These are phyloP conservation scores for Laticauda colubrina DNA, from an alignment of 2,113 vertebrate species.

Conservation along the genomic window DNA sequence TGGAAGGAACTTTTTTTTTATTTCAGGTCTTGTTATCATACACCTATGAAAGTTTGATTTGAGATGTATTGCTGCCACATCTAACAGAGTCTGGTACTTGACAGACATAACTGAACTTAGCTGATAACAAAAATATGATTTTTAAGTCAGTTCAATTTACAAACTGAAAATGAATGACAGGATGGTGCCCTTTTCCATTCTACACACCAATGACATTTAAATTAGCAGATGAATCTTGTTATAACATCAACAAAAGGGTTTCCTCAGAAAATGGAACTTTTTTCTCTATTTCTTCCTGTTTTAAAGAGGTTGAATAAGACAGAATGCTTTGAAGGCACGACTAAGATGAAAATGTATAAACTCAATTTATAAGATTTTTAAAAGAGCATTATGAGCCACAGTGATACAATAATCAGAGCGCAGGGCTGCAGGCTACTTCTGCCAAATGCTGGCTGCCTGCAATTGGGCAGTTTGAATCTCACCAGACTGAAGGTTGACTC, in stretches of 20 bases:
- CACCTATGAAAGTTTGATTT: neutral
- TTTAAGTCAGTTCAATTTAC: neutral
- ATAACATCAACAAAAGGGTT: neutral
- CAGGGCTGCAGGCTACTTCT: no score
- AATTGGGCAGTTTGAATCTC: no score
- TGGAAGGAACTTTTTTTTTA: neutral
- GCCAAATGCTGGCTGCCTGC: no score
- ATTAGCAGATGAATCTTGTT: neutral
- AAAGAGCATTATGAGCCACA: neutral
- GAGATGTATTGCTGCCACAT: neutral
- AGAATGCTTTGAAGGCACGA: neutral
- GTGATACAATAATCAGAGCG: no score
- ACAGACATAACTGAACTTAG: neutral
- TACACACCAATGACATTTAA: neutral
- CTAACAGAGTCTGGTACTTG: neutral
- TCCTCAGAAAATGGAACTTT: neutral
- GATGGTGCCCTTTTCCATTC: neutral
- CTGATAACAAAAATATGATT: neutral
- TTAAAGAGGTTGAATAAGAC: neutral
- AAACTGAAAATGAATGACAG: neutral
- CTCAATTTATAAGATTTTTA: neutral
- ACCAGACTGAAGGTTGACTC: no score
- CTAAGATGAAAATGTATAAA: neutral
- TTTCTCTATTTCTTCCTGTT: neutral
- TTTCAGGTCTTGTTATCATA: neutral